A percentile compares a stretch with the other conserved stretches of the same genome.
These are phyloP conservation scores for Drosophila picticornis DNA, from an alignment of 2,888 invertebrate species.

Conservation along the genomic window DNA sequence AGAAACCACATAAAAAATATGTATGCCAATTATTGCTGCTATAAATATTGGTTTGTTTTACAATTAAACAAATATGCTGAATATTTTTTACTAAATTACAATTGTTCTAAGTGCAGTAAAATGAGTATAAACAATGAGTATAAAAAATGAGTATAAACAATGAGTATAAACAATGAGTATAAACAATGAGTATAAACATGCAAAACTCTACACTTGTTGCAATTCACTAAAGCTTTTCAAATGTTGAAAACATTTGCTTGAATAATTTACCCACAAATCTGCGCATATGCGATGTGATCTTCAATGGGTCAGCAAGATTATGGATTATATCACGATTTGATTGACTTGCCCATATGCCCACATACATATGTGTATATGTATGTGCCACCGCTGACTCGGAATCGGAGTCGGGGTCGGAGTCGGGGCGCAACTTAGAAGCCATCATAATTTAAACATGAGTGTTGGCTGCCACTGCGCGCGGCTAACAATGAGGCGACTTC, in stretches of 20 bases:
- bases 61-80: neutral
- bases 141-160: no score
- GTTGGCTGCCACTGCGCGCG: slow-evolving; percentile 76
- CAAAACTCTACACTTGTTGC: slow-evolving; percentile 9
- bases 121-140: slow-evolving; percentile 3
- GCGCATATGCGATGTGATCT: slow-evolving; percentile 36
- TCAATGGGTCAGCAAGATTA: slow-evolving; percentile 61
- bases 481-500: slow-evolving; percentile 63
- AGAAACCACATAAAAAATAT: neutral
- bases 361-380: slow-evolving; percentile 34
- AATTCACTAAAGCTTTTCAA: slow-evolving; percentile 2
- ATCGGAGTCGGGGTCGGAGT: neutral
- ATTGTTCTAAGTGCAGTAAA: slow-evolving; percentile 4
- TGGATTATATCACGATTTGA: slow-evolving; percentile 57
- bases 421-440: slow-evolving; percentile 77
- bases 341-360: slow-evolving; percentile 62
- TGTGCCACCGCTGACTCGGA: slow-evolving; percentile 12
- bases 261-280: slow-evolving; percentile 30
- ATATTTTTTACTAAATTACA: neutral
- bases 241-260: slow-evolving; percentile 15
- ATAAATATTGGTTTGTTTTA: neutral
- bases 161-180: slow-evolving; percentile 1
- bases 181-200: slow-evolving; percentile 3
- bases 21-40: neutral
- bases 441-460: slow-evolving; percentile 83